Percentiles rank a stretch among this genome's conserved stretches.
These are phyloP conservation scores for Addax nasomaculatus DNA, from an alignment of 2,113 vertebrate species.

Conservation along the genomic window DNA sequence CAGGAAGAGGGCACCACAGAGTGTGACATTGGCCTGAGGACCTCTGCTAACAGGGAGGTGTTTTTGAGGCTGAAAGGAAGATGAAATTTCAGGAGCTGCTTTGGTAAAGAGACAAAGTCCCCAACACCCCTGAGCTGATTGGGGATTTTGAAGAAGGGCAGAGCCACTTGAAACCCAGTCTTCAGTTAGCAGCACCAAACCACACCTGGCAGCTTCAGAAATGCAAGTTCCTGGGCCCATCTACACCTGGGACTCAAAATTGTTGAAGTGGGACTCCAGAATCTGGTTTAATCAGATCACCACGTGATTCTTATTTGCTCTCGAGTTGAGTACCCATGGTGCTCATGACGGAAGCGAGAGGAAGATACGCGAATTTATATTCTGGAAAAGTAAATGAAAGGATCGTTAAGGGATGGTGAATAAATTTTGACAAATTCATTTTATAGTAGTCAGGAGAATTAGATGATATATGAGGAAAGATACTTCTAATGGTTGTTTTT, in stretches of 20 bases:
- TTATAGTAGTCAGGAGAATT: neutral
- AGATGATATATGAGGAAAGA: neutral
- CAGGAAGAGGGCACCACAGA: fast-evolving
- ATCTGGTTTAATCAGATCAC: neutral
- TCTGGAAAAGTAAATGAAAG: neutral
- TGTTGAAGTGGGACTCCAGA: neutral
- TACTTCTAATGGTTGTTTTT: neutral
- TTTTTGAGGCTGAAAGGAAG: neutral
- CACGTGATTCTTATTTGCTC: neutral
- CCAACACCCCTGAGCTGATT: fast-evolving
- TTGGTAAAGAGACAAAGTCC: neutral
- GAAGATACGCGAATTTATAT: fast-evolving
- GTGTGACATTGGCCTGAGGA: too few species aligned
- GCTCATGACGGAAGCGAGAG: neutral
- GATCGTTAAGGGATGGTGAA: neutral
- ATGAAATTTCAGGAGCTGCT: neutral
- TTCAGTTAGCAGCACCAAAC: neutral
- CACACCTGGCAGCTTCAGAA: neutral
- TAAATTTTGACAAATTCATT: neutral
- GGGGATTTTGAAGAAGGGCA: neutral
- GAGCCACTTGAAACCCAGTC: neutral
- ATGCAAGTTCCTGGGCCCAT: neutral
- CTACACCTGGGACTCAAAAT: neutral
- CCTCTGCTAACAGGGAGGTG: neutral
- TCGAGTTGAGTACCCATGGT: neutral